Evolutionary conservation across 2,797 vertebrate species (phyloP), one percentile per base, ranked within the genome.

Genomic region (Lutjanus campechanus): DNA sequence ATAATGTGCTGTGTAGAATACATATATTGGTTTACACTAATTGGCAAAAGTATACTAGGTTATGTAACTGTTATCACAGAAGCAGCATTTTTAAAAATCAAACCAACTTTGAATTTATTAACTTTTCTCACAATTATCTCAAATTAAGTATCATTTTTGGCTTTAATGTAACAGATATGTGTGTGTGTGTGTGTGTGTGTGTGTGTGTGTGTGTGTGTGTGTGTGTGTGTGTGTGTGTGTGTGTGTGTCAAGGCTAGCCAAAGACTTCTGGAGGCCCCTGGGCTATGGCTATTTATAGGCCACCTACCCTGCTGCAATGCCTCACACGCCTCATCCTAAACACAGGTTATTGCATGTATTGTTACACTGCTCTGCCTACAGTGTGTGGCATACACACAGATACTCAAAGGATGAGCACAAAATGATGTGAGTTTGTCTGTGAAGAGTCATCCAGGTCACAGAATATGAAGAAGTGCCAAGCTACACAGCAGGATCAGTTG

Each of bases 221-320:
- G 16, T 72, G 67, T 51, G 25, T 1, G 16, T 72, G 67, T 51
- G 25, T 1, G 16, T 72, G 67, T 51, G 25, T 1, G 16, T 72
- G 67, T 63, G 40, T 81, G 71, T 80, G 53, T 86, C 54, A 77
- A 87, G 77, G 87, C 87, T 91, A 88, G 73, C 77, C 88, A 92
- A 89, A 90, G 90, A 88, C 86, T 90, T 86, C 68, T 88, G 53
- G 77, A 77, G 58, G 84, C 88, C 88, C 75, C 66, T 73, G 59
- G 88, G 92, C 88, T 83, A 76, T 58, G 63, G 77, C 86, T 94
- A 93, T 92, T 93, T 93, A 88, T 91, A 93, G 91, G 87, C 84
- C 81, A 85, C 79, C 87, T 87, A 77, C 83, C 89, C 77, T 86
- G 63, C 89, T 92, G 86, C 89, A 92, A 71, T 85, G 82, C 81